Evolutionary conservation across 1,140 invertebrate species (phyloP), one percentile per base, ranked within the genome.

Genomic region (Drosophila kurseongensis): DNA sequence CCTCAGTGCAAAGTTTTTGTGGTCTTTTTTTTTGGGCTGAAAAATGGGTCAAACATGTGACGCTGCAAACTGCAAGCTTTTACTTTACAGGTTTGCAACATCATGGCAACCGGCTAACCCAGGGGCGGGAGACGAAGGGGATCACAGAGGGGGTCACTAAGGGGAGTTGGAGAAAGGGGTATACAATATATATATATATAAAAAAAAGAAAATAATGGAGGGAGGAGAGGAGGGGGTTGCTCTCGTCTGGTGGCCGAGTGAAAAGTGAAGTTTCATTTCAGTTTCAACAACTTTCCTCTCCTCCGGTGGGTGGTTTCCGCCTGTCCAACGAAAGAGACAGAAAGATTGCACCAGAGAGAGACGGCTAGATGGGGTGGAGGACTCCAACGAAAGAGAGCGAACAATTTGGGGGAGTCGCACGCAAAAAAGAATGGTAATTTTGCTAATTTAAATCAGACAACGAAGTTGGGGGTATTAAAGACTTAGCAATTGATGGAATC

Each of bases 261-360:
- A 85, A 85, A 85, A 84, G 81, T 85, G 48, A 80, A 84, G 80
- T 84, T 85, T 85, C 57, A 74, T 85, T 85, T 85, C 59, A 51
- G 75, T 85, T 78, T 73, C 51, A 62, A 57, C 55, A 55, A 58
- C 47, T 74, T 82, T 78, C 71, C 73, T 76, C 73, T 57, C 14
- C 44, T 27, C 51, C 57, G 71, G 58, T 75, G 69, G 56, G 41
- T 74, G 58, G 50, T 14, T 74, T 74, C 67, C 55, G 36, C 32
- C 51, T n/a, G 55, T n/a, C 47, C 32, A 36, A 10, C 13, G 35
- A 71, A 47, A 71, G 18, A 54, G 50, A 59, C n/a, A 18, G 16
- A 14, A 14, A 29, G 23, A 44, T 23, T 13, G 45, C 23, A 9
- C 12, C 1, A 72, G 52, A 32, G 32, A 12, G n/a, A 36, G 50